Evolutionary conservation across 2,888 invertebrate species (phyloP).

Genomic region (Uloborus plumipes): DNA sequence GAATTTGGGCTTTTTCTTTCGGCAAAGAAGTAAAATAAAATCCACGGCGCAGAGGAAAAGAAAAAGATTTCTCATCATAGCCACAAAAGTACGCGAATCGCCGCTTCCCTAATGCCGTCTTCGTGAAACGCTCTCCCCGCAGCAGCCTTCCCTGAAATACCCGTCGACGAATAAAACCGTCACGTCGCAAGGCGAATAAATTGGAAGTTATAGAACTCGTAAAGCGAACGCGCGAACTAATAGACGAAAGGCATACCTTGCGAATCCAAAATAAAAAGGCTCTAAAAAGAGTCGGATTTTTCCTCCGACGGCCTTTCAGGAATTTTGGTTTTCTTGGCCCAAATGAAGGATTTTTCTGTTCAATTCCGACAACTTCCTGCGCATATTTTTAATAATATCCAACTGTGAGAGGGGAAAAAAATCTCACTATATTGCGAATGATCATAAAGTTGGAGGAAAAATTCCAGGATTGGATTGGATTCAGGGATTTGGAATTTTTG

Average conservation of each 20-base stretch:
- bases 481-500: too few relatives aligned
- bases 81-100: conserved; percentile 50
- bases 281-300: conserved; percentile 30
- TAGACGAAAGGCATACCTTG: conserved; percentile 50
- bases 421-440: too few relatives aligned
- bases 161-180: conserved; percentile 61
- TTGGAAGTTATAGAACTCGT: conserved; percentile 64
- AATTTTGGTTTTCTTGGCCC: too few relatives aligned
- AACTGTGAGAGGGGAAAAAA: too few relatives aligned
- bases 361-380: conserved; percentile 5
- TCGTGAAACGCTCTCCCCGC: conserved; percentile 16
- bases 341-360: too few relatives aligned
- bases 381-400: conserved; percentile 32
- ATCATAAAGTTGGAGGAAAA: neutral
- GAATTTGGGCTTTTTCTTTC: conserved; percentile 36
- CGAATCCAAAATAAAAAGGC: conserved; percentile 33
- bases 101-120: conserved; percentile 52
- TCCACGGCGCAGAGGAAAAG: conserved; percentile 12
- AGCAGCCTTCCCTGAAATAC: conserved; percentile 38
- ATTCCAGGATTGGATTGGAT: neutral
- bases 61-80: conserved; percentile 18
- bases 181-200: conserved; percentile 52
- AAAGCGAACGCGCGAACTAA: conserved; percentile 56
- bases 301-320: neutral
- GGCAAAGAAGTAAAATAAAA: conserved; percentile 44